Evolutionary conservation across 1,140 invertebrate species (phyloP), one percentile per base, ranked within the genome.

Genomic region (Seison nebaliae): DNA sequence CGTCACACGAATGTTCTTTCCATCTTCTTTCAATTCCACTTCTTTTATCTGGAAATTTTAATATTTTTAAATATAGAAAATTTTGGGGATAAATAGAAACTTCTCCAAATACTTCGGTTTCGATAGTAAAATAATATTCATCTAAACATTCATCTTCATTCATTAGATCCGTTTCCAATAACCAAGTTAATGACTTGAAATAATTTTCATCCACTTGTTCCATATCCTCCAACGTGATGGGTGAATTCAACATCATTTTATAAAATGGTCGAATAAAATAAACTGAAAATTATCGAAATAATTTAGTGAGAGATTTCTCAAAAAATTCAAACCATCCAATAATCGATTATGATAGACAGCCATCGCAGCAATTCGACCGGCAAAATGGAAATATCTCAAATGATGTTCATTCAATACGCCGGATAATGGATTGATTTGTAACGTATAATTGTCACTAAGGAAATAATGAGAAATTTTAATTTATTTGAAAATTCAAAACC

Each of bases 261-360:
- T 96, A 96, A 63, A 94, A 94, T 45, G 86, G 86, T 52, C 86
- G 72, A 60, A 96, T 94, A 60, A 96, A 96, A 60, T 93, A 94
- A 26, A 81, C 83, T 81, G 47, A 17, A 52, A 52, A 35, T 45
- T 39, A 35, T 44, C 31, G 18, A 29, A 21, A 26, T 28, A 30
- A 43, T 11, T 20, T 38, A 2, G 11, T 21, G 19, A 6, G 1
- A 2, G 19, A 6, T n/a, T 19, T 24, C 6, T 29, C 31, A 33
- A 9, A 36, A 19, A 14, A 33, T 4, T 42, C 46, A 44, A 50
- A 79, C 78, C 78, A 65, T 88, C 81, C 36, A 96, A 63, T 39
- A 96, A 61, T 65, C 91, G 93, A 35, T 84, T 84, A 60, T 94
- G 88, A 62, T 86, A 94, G 6, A 94, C 79, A 35, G 88, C 86